Percentiles rank a stretch among this genome's conserved stretches.
Evolutionary conservation across 2,797 vertebrate genomes (phyloP).

Genomic region (Scolopax bukidnonensis): DNA sequence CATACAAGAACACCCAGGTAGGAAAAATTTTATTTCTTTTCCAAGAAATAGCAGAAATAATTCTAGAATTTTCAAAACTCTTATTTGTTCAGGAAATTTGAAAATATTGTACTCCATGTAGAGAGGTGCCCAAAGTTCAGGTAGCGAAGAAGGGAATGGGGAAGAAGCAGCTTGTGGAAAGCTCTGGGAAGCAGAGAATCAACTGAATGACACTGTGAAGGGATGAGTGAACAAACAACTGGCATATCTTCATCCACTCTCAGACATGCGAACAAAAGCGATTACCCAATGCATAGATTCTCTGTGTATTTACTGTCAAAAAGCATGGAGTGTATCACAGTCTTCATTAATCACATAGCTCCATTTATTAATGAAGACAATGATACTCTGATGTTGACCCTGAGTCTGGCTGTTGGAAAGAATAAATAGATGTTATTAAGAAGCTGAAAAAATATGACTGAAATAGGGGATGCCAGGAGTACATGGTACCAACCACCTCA

Average conservation of each 20-base stretch:
- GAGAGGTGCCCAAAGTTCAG: not conserved
- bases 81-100: not conserved
- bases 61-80: not conserved
- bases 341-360: not conserved
- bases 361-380: not conserved
- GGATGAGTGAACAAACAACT: not conserved
- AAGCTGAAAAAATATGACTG: not conserved
- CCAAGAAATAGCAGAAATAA: not conserved
- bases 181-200: not conserved
- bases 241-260: not conserved
- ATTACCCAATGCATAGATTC: not conserved
- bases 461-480: not conserved
- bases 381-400: not conserved
- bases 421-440: not conserved
- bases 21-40: not conserved
- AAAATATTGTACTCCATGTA: not conserved
- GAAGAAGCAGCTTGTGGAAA: not conserved
- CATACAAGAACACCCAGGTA: conserved; percentile 83
- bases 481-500: not conserved
- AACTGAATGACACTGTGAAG: not conserved
- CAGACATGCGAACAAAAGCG: not conserved
- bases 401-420: not conserved
- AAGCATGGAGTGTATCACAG: not conserved
- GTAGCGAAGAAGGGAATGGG: not conserved
- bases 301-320: not conserved